phyloP scores from a whole-genome alignment of 2,797 vertebrate species.

The Protosalanx chinensis region DNA sequence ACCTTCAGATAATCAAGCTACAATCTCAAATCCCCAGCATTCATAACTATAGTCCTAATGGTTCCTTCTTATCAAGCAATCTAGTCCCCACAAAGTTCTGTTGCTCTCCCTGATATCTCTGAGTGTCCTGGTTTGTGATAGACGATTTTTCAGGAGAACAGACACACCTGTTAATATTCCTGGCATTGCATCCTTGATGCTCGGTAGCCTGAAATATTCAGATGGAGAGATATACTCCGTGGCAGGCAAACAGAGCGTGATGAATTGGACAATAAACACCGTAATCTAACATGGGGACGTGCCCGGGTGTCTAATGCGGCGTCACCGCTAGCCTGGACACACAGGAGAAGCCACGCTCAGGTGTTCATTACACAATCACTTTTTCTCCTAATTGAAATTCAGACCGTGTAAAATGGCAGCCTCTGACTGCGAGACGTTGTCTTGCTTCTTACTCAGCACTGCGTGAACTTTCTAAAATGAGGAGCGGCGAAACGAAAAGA shows the following conservation, averaged over 20 bases:
- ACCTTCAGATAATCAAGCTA: not conserved
- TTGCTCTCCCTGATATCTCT: conserved; percentile 34
- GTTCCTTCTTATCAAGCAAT: not conserved
- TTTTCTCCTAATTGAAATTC: conserved; percentile 47
- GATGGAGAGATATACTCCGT: conserved; percentile 62
- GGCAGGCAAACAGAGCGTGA: conserved; percentile 66
- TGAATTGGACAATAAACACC: conserved; percentile 76
- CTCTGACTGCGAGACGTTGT: conserved; percentile 8
- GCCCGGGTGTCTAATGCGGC: conserved; percentile 54
- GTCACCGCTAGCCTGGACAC: conserved; percentile 36
- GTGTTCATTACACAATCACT: conserved; percentile 42
- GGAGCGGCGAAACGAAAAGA: not conserved
- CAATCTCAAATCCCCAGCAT: not conserved
- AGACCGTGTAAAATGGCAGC: conserved; percentile 16
- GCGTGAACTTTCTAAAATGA: conserved; percentile 21
- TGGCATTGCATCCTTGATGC: conserved; percentile 57
- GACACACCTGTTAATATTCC: conserved; percentile 66
- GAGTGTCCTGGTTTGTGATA: conserved; percentile 27
- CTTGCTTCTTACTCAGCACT: not conserved
- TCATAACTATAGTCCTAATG: not conserved
- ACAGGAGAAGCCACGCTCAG: conserved; percentile 39
- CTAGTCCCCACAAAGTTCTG: conserved; percentile 41
- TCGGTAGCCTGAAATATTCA: conserved; percentile 59
- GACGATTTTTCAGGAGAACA: conserved; percentile 51
- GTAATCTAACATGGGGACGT: conserved; percentile 66